Conservation (phyloP, 1,140 invertebrate genomes). For the Drosophila saltans region DNA sequence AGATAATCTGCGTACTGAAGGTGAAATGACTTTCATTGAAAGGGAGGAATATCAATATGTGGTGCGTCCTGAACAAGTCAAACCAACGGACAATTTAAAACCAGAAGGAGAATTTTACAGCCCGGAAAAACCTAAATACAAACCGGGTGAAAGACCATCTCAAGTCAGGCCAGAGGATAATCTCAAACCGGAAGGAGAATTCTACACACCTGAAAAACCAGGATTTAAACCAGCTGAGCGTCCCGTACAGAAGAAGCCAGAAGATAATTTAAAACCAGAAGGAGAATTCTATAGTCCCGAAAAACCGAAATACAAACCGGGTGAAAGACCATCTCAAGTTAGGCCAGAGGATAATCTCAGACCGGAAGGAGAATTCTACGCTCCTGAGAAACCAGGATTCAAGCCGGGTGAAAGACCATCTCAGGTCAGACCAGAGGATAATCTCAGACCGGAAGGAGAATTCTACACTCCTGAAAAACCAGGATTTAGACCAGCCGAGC, state of each 20-base stretch:
- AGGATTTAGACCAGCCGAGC: conserved; percentile 83
- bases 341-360: conserved; percentile 86
- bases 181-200: conserved; percentile 86
- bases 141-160: conserved; percentile 84
- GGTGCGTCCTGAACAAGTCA: conserved; percentile 62
- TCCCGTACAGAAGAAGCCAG: conserved; percentile 4
- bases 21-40: too few species aligned
- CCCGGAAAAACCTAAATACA: conserved; percentile 32
- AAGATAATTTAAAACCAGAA: conserved; percentile 24
- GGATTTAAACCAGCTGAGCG: conserved; percentile 14
- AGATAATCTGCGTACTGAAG: too few species aligned
- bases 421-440: conserved; percentile 84
- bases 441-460: conserved; percentile 85
- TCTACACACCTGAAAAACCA: conserved; percentile 71
- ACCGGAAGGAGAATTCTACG: conserved; percentile 84
- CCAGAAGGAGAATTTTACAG: conserved; percentile 21
- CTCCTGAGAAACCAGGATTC: conserved; percentile 83
- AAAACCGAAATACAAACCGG: conserved; percentile 80
- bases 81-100: conserved; percentile 11
- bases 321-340: conserved; percentile 85
- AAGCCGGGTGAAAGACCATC: conserved; percentile 81
- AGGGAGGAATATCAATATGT: conserved; percentile 56
- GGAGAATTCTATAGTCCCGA: conserved; percentile 65
- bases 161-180: conserved; percentile 76
- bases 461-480: conserved; percentile 83